Evolutionary conservation across 2,797 vertebrate genomes (phyloP), one percentile per base, ranked within the genome.

Genomic region (Darevskia mixta): DNA sequence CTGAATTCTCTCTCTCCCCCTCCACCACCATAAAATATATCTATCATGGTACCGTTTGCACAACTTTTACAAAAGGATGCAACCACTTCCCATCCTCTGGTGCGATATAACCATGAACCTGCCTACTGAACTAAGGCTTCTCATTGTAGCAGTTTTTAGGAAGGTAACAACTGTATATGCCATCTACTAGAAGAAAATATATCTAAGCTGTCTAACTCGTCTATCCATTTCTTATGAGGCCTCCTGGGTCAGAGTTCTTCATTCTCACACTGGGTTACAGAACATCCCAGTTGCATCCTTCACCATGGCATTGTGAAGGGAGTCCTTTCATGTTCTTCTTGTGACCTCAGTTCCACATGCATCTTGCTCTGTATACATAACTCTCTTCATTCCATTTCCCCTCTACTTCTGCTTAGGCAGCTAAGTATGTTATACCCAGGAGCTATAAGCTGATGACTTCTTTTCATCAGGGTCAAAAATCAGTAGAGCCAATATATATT

Each of bases 391-490:
- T 85, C 10, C 64, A 41, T 15, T 20, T 13, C 7, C 43, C 23
- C 32, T 25, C 4, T 69, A 38, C 15, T 29, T 38, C 35, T 84
- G 64, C 29, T 15, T 27, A 76, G 8, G n/a, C 29, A 86, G 81
- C 32, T 86, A 71, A 85, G 82, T 4, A 86, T 90, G 77, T 35
- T 35, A 82, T 88, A 82, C 4, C 20, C 81, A 0, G 2, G 78
- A 91, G 82, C 0, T 89, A 69, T 67, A 89, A 91, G 90, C 32
- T 79, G 1, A 35, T 10, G 61, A 87, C 71, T 69, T 88, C 58
- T 64, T 91, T 55, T 87, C 85, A 29, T 86, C 69, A 67, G 10
- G 61, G 85, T 17, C 83, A 79, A 17, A 79, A 89, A 67, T 73
- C 0, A 8, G 38, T 75, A 23, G 55, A 85, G 61, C 45, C 29